Evolutionary conservation across 1,140 invertebrate genomes (phyloP), one percentile per base, ranked within the genome.

Genomic region (Lamellibrachia luymesi): DNA sequence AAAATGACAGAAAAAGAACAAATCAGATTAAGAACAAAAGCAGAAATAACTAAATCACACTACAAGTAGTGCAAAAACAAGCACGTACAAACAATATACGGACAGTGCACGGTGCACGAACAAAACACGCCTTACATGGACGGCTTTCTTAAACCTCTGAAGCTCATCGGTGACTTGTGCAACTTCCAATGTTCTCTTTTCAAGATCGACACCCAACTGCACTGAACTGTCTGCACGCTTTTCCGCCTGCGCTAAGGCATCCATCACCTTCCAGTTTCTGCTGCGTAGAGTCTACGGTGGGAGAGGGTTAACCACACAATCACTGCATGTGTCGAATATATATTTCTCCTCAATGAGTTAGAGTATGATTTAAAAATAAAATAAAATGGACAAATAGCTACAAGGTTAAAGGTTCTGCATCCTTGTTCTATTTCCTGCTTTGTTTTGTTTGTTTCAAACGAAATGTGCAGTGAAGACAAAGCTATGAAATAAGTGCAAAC

Each of bases 131-230:
- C 50, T 92, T 50, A 92, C 50, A 51, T 56, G n/a, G 50, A 56
- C 91, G 49, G 52, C 52, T 38, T 92, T 94, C 91, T 90, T 93
- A 25, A 93, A 91, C 90, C 94, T 95, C 27, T 94, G 94, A 91
- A 93, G 93, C 50, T 94, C 49, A 92, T 94, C 94, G 93, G 6
- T 93, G 93, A 92, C 22, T 91, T 90, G 90, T 51, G 91, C 1
- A 91, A 27, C 51, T 89, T 50, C 80, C 90, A 89, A 49, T 10
- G 64, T 80, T 80, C 25, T 80, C 80, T 91, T 90, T 90, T 91
- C 93, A 27, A 94, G 90, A 13, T 90, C 27, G 10, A 27, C 27
- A 49, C 56, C 50, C 89, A 93, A 38, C 50, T 90, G 25, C 17
- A 90, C 25, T 50, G 89, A 49, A 27, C 51, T 90, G 27, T 80